A percentile compares a stretch with the other conserved stretches of the same genome.
Conservation (phyloP, 2,888 invertebrate genomes). For the Mythimna vitellina region DNA sequence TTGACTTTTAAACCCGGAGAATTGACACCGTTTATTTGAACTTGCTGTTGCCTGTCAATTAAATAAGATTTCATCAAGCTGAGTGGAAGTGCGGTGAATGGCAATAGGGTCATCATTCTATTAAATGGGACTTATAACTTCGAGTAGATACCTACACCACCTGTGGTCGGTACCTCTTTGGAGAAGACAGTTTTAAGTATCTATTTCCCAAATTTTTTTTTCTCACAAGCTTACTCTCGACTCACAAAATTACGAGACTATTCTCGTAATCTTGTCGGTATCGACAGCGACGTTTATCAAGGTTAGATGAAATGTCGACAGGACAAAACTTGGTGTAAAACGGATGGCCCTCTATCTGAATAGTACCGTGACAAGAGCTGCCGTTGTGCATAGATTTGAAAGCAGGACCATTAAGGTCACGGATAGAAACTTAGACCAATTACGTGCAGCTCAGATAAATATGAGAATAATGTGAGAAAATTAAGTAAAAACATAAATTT, state of each 20-base stretch:
- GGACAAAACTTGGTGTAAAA: background rate
- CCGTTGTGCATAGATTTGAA: background rate
- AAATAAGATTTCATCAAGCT: too few species aligned
- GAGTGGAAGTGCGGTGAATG: too few species aligned
- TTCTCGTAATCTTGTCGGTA: too few species aligned
- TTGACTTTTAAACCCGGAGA: too few species aligned
- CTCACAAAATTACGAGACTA: background rate
- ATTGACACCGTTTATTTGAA: too few species aligned
- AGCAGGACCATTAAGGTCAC: background rate
- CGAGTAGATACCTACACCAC: too few species aligned
- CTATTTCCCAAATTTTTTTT: too few species aligned
- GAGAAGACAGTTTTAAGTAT: too few species aligned
- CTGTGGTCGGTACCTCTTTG: too few species aligned
- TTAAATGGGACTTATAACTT: too few species aligned
- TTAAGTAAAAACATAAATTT: background rate
- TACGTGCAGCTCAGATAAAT: background rate
- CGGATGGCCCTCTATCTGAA: background rate
- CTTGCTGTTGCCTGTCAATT: too few species aligned
- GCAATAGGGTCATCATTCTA: too few species aligned
- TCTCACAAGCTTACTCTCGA: background rate
- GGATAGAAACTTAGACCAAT: background rate
- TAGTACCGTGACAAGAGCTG: background rate
- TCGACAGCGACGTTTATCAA: background rate
- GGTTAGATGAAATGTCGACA: background rate
- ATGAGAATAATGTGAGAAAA: background rate